Conservation (phyloP, 1,140 invertebrate genomes). For the Megalopta genalis region DNA sequence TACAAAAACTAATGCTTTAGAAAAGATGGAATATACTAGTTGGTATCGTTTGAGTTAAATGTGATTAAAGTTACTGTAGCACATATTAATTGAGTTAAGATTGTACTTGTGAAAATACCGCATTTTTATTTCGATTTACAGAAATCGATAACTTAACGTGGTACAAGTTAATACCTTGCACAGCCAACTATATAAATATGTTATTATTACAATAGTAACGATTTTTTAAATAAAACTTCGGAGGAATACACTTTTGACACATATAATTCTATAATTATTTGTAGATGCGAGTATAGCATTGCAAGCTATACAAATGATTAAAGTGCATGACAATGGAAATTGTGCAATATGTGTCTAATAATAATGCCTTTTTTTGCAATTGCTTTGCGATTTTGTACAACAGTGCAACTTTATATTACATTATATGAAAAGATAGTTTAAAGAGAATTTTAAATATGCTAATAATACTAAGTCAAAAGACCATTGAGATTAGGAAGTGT, state of each 20-base stretch:
- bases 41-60: no score
- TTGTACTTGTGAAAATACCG: no score
- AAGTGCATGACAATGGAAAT: slow-evolving; percentile 56
- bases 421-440: slow-evolving; percentile 7
- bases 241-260: not conserved
- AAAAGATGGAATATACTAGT: no score
- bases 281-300: not conserved
- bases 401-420: slow-evolving; percentile 10
- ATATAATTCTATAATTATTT: slow-evolving; percentile 19
- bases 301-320: slow-evolving; percentile 5
- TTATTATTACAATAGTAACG: not conserved
- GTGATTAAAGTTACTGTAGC: no score
- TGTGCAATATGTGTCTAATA: slow-evolving; percentile 37
- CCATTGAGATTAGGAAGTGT: slow-evolving; percentile 57
- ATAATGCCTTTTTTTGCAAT: slow-evolving; percentile 30
- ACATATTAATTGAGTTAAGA: no score
- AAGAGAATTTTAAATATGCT: slow-evolving; percentile 28
- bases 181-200: not conserved
- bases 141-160: not conserved
- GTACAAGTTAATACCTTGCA: not conserved
- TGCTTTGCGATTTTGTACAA: slow-evolving; percentile 51
- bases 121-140: no score
- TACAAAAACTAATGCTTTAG: no score
- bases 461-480: slow-evolving; percentile 26
- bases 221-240: not conserved